phyloP scores from a whole-genome alignment of 2,888 invertebrate species.

The Nemotelus nigrinus region DNA sequence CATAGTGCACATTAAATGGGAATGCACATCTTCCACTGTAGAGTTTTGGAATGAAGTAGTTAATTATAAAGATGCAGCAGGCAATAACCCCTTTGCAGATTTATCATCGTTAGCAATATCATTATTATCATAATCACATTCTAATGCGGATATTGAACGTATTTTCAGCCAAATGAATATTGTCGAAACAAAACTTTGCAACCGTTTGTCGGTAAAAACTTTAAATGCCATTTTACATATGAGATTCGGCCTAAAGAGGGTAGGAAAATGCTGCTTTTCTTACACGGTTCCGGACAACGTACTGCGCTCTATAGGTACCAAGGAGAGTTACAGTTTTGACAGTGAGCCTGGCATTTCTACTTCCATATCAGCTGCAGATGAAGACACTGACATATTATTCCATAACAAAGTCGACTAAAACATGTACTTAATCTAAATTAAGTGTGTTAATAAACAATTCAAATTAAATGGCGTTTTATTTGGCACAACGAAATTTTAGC shows the following conservation, averaged over 20 bases:
- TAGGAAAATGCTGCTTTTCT: constrained; percentile 14
- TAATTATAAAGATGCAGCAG: constrained; percentile 4
- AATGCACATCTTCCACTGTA: constrained; percentile 13
- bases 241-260: constrained; percentile 4
- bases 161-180: too few species aligned
- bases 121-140: not conserved
- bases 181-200: not conserved
- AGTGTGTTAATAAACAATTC: too few species aligned
- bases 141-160: not conserved
- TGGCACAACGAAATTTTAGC: too few species aligned
- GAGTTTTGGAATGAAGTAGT: constrained; percentile 15
- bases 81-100: constrained; percentile 14
- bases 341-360: constrained; percentile 13
- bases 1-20: constrained; percentile 14
- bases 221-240: constrained; percentile 14
- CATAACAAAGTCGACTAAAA: too few species aligned
- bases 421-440: too few species aligned
- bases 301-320: constrained; percentile 6
- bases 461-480: too few species aligned
- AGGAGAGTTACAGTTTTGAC: constrained; percentile 13
- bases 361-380: constrained; percentile 15
- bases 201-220: constrained; percentile 6
- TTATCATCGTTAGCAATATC: constrained; percentile 9
- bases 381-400: constrained; percentile 6
- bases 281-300: not conserved